These are phyloP conservation scores for Pachycephus smyrnensis DNA, from an alignment of 2,888 invertebrate species.

Conservation along the genomic window DNA sequence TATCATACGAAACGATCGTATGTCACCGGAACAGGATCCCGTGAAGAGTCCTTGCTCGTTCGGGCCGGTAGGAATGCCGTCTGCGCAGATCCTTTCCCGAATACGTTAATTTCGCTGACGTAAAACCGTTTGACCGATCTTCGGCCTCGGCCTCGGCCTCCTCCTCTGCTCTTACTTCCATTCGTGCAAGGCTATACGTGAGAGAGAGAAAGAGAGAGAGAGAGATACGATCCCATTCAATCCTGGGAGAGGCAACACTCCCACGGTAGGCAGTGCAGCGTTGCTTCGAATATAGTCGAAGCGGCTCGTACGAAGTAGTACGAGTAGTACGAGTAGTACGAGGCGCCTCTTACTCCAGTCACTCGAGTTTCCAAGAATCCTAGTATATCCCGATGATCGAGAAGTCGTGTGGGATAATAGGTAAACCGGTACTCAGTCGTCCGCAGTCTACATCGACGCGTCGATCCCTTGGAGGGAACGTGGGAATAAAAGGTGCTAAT, in stretches of 20 bases:
- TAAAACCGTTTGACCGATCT: neutral
- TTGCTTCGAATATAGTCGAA: neutral
- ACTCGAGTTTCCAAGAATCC: neutral
- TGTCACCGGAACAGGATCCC: neutral
- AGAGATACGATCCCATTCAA: conserved; percentile 27
- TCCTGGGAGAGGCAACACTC: conserved; percentile 1
- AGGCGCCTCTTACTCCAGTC: neutral
- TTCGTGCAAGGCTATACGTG: neutral
- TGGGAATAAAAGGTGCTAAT: neutral
- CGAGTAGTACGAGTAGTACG: neutral
- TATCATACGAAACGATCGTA: conserved; percentile 1
- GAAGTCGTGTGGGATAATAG: conserved; percentile 11
- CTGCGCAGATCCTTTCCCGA: neutral
- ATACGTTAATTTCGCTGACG: neutral
- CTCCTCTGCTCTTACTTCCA: neutral
- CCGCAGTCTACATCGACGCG: neutral
- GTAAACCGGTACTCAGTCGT: neutral
- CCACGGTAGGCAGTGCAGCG: neutral
- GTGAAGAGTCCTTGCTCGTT: neutral
- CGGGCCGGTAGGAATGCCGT: neutral
- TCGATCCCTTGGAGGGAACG: neutral
- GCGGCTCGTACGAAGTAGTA: neutral
- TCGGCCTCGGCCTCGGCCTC: neutral
- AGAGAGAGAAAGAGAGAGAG: conserved; percentile 12
- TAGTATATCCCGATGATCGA: conserved; percentile 7